phyloP scores from a whole-genome alignment of 1,140 invertebrate genomes.

The Cydia strobilella region DNA sequence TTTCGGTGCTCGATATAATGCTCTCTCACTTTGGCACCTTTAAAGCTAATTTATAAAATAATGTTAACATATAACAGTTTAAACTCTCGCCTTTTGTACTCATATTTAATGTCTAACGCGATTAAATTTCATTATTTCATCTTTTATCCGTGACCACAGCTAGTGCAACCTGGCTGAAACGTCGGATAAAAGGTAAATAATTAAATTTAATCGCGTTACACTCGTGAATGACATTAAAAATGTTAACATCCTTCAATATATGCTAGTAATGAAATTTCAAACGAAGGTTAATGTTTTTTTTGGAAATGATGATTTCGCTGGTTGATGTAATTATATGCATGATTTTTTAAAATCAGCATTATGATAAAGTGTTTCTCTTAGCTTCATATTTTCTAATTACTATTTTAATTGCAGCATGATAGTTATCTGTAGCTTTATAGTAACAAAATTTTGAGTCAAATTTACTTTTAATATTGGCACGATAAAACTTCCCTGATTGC shows the following conservation, averaged over 20 bases:
- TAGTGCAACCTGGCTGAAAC: no score
- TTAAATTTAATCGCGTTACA: no score
- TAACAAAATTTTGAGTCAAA: conserved; percentile 43
- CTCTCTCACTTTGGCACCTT: background rate
- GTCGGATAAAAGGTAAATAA: no score
- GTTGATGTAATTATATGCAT: conserved; percentile 1
- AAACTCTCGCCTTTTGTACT: no score
- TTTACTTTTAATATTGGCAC: conserved; percentile 47
- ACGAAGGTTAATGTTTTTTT: background rate
- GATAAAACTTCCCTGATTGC: conserved; percentile 39
- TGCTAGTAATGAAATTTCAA: background rate
- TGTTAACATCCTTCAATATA: background rate
- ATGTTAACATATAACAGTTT: no score
- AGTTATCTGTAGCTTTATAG: conserved; percentile 46
- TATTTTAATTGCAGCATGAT: conserved; percentile 47
- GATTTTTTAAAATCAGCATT: background rate
- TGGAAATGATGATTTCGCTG: background rate
- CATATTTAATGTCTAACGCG: no score
- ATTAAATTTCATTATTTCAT: no score
- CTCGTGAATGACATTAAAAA: no score
- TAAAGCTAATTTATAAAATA: background rate
- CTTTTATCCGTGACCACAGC: no score
- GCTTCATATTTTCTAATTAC: conserved; percentile 33
- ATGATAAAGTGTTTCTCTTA: background rate
- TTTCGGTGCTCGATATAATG: background rate